A percentile compares a stretch with the other conserved stretches of the same genome.
Evolutionary conservation across 2,113 vertebrate species (phyloP).

Genomic region (Myrmecobius fasciatus): DNA sequence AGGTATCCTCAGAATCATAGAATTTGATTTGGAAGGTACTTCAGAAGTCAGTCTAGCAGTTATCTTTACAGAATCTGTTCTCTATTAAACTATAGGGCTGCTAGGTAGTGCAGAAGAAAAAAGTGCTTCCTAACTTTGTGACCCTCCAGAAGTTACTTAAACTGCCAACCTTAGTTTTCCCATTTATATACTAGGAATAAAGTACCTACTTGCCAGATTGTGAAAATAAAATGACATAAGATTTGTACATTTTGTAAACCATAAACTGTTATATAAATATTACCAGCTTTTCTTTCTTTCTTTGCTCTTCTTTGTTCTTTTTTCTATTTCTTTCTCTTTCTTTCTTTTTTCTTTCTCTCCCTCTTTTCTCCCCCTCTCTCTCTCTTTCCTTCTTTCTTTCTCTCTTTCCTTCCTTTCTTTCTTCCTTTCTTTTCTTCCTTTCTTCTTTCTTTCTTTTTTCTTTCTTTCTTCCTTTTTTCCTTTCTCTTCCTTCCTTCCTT

Average conservation of each 20-base stretch:
- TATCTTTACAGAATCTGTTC: background rate
- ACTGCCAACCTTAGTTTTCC: background rate
- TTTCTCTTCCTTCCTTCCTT: too few species aligned
- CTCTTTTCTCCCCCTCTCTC: too few species aligned
- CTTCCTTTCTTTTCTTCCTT: too few species aligned
- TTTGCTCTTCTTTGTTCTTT: too few species aligned
- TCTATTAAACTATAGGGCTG: background rate
- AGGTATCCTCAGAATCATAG: background rate
- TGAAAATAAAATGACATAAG: background rate
- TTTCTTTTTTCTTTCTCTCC: too few species aligned
- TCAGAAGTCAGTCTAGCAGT: background rate
- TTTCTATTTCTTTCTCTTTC: too few species aligned
- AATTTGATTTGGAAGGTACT: background rate
- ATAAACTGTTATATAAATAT: background rate
- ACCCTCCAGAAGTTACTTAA: background rate
- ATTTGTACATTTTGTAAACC: background rate
- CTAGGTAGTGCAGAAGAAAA: background rate
- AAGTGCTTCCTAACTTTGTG: background rate
- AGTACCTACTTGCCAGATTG: background rate
- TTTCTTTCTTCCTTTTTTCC: too few species aligned
- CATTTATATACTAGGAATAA: background rate
- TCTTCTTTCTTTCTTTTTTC: too few species aligned
- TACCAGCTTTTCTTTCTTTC: too few species aligned
- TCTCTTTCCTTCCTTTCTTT: too few species aligned
- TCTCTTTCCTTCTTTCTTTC: too few species aligned